Conservation (phyloP, 2,888 invertebrate species). For the Dasysyrphus albostriatus region DNA sequence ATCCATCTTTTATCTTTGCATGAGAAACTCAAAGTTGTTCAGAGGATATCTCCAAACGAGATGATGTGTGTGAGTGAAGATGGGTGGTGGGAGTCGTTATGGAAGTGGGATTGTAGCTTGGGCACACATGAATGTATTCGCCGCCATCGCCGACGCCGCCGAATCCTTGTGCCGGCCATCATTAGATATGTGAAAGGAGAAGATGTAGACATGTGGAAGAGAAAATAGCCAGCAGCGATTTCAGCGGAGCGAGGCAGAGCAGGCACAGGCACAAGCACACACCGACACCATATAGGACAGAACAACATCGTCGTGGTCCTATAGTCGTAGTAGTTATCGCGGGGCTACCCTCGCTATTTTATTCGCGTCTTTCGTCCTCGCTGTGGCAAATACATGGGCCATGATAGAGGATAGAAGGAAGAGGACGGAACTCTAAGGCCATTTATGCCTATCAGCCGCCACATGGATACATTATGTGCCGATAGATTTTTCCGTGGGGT, state of each 20-base stretch:
- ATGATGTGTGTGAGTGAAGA: conserved; percentile 51
- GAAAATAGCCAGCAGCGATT: conserved; percentile 62
- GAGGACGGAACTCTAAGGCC: conserved; percentile 50
- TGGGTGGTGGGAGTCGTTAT: conserved; percentile 14
- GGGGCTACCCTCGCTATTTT: conserved; percentile 72
- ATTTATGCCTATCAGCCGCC: conserved; percentile 73
- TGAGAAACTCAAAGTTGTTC: conserved; percentile 75
- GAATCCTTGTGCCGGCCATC: conserved; percentile 70
- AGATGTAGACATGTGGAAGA: conserved; percentile 71
- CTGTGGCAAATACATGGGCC: conserved; percentile 55
- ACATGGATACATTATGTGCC: conserved; percentile 73
- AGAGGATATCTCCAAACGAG: conserved; percentile 58
- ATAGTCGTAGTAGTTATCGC: conserved; percentile 64
- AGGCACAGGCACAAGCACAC: conserved; percentile 16
- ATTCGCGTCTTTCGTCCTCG: conserved; percentile 66
- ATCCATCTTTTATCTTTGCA: conserved; percentile 76
- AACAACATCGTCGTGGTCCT: conserved; percentile 22
- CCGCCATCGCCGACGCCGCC: conserved; percentile 37
- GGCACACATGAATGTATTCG: conserved; percentile 60
- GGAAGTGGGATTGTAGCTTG: conserved; percentile 18
- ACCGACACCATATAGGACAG: conserved; percentile 6
- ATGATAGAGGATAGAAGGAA: conserved; percentile 2
- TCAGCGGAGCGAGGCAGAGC: conserved; percentile 25
- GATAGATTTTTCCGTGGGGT: conserved; percentile 66
- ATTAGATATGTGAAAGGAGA: conserved; percentile 74